phyloP scores from a whole-genome alignment of 2,888 invertebrate genomes.

The Leucoptera coffeella region DNA sequence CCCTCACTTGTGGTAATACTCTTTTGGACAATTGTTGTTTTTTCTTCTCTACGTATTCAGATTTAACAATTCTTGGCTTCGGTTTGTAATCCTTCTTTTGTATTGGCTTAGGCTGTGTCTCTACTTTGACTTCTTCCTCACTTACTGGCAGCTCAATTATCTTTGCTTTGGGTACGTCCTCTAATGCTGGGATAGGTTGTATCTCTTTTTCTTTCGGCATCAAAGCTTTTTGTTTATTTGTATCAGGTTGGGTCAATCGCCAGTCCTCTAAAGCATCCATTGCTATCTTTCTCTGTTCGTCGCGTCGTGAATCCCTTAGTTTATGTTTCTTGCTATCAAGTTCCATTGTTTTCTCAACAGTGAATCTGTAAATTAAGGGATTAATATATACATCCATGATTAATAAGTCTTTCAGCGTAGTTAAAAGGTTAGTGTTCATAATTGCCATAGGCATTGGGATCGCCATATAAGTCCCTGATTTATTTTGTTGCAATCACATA shows the following conservation, averaged over 20 bases:
- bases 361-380: conserved; percentile 52
- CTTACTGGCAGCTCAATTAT: conserved; percentile 10
- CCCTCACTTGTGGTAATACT: conserved; percentile 51
- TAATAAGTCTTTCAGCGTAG: no score
- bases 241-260: conserved; percentile 21
- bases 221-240: not conserved
- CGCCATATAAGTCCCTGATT: no score
- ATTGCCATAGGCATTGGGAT: no score
- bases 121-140: conserved; percentile 6
- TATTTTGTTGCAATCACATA: no score
- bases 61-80: conserved; percentile 19
- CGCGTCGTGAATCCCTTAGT: conserved; percentile 58
- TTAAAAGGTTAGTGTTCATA: no score
- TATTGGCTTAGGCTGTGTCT: conserved; percentile 5
- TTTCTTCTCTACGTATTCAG: conserved; percentile 29
- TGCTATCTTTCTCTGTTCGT: conserved; percentile 56
- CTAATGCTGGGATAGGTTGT: conserved; percentile 5
- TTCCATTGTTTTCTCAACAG: conserved; percentile 42
- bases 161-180: conserved; percentile 7
- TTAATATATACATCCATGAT: no score
- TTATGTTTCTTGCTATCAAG: conserved; percentile 44
- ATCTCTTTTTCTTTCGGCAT: conserved; percentile 1
- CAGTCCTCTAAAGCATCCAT: conserved; percentile 62
- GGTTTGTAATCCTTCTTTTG: conserved; percentile 12
- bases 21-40: conserved; percentile 23